A percentile compares a stretch with the other conserved stretches of the same genome.
phyloP scores from a whole-genome alignment of 2,888 invertebrate genomes.

The Cheiracanthium punctorium region DNA sequence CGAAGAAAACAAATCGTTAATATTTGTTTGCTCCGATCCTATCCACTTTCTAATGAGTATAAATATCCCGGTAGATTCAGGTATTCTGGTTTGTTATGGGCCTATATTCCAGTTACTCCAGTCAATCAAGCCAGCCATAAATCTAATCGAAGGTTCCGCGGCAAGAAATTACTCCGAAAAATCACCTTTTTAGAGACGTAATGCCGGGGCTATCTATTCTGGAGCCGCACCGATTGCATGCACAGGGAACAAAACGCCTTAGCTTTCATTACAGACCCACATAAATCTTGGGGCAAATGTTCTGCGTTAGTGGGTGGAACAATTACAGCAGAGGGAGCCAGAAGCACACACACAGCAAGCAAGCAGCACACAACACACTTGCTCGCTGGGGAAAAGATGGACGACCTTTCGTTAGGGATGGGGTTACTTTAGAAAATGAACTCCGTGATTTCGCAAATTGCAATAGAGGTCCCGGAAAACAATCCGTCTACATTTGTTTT shows the following conservation, averaged over 20 bases:
- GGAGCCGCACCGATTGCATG: conserved; percentile 20
- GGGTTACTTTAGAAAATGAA: conserved; percentile 69
- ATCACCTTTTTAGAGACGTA: conserved; percentile 23
- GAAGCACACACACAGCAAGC: background rate
- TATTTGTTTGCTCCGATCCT: background rate
- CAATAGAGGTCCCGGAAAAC: conserved; percentile 37
- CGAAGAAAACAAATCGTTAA: background rate
- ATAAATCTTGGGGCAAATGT: conserved; percentile 47
- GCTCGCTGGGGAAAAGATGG: conserved; percentile 24
- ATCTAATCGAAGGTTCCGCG: conserved; percentile 16
- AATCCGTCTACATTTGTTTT: conserved; percentile 66
- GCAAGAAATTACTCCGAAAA: conserved; percentile 29
- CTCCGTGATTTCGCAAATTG: conserved; percentile 64
- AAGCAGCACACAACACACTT: background rate
- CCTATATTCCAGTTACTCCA: background rate
- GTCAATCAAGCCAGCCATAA: conserved; percentile 22
- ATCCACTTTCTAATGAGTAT: conserved; percentile 11
- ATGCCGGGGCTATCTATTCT: conserved; percentile 29
- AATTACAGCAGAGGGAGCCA: conserved; percentile 46
- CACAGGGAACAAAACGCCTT: background rate
- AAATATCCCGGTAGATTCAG: background rate
- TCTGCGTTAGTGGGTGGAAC: conserved; percentile 43
- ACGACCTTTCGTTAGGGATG: conserved; percentile 61
- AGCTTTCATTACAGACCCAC: conserved; percentile 43
- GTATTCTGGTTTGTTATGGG: conserved; percentile 11